Base-by-base conservation (phyloP, 1,140 invertebrate genomes). In the Leptinotarsa defecta region DNA sequence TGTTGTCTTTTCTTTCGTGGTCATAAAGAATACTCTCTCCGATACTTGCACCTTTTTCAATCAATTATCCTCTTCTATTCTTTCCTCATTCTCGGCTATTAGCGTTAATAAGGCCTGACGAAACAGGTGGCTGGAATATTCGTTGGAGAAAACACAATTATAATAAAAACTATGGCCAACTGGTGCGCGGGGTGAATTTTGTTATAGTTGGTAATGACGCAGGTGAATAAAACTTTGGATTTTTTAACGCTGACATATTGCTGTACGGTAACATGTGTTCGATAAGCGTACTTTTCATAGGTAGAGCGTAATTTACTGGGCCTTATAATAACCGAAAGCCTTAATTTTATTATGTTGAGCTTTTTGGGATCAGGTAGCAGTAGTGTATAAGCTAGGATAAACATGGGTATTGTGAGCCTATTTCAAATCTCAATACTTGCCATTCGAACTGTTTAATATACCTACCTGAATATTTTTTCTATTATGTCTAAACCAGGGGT, bases 111-210 rank as follows among this genome's bases (percentile, higher is more conserved):
- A 68, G 67, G 67, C 27, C 27, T 34, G 43, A 34, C 17, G 67
- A 15, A 71, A 71, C 69, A 71, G 69, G 69, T 71, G 69, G 69
- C 22, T 61, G 64, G 20, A 65, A 24, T 65, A 34, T 65, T 65
- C 64, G 69, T 71, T 71, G 48, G 48, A 71, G 67, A 48, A 68
- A 68, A 68, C 24, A 19, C 67, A 34, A 43, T 68, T 27, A 68
- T 68, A 68, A 71, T 71, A 62, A 73, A 73, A 73, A 73, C 71
- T 73, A 49, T 73, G 71, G 48, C 71, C 71, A 73, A 73, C 71
- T 73, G 71, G 64, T 63, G 71, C 61, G 34, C 34, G 64, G 71
- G 71, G 71, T 73, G 71, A 73, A 73, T 73, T 73, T 73, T 65
- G 57, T 73, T 73, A 20, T 62, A 71, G 62, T 73, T 73, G 52